Evolutionary conservation across 2,797 vertebrate genomes (phyloP).

Genomic region (Anabas testudineus): DNA sequence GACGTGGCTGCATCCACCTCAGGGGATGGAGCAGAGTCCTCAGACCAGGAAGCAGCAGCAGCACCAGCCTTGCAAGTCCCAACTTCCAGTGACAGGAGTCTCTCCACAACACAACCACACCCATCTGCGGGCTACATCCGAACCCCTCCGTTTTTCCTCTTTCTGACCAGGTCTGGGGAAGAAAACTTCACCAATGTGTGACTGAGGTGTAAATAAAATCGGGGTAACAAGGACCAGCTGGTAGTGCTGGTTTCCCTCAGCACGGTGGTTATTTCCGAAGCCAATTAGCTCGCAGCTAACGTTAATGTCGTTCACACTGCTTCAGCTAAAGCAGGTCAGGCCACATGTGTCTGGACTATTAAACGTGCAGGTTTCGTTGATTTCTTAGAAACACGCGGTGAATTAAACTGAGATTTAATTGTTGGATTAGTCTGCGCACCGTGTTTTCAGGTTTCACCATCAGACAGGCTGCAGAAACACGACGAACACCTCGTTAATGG

Average conservation of each 20-base stretch:
- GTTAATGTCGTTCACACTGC: background rate
- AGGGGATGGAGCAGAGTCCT: background rate
- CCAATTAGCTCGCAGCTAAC: background rate
- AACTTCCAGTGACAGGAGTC: background rate
- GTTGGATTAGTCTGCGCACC: background rate
- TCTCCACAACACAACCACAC: slow-evolving; percentile 48
- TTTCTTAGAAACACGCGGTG: background rate
- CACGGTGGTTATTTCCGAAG: background rate
- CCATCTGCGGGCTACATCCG: slow-evolving; percentile 16
- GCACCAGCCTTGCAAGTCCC: slow-evolving; percentile 17
- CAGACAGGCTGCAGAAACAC: background rate
- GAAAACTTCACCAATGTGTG: background rate
- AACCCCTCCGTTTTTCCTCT: background rate
- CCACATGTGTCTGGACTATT: no score
- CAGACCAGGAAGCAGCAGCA: slow-evolving; percentile 54
- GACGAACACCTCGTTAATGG: rapidly evolving
- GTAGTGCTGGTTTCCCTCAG: background rate
- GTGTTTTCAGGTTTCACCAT: background rate
- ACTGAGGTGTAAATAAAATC: background rate
- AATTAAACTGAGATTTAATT: background rate
- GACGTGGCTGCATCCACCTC: slow-evolving; percentile 55
- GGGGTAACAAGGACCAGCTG: background rate
- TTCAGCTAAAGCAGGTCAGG: background rate
- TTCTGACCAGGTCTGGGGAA: background rate
- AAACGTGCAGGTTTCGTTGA: rapidly evolving